These are phyloP conservation scores for Lithophane semibrunnea DNA, from an alignment of 2,888 invertebrate genomes.

Conservation along the genomic window DNA sequence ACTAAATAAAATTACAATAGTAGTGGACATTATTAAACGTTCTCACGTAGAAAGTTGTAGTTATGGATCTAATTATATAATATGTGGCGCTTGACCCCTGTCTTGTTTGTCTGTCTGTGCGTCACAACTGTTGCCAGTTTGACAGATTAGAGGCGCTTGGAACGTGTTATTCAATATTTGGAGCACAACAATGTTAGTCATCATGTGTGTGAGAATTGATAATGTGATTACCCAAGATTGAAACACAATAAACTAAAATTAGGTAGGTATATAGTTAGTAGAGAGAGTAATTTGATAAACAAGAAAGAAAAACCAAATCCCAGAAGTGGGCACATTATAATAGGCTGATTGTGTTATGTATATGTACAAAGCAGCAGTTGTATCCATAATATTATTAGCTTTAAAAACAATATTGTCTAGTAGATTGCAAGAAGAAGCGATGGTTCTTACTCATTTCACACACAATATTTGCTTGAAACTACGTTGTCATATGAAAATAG, in stretches of 20 bases:
- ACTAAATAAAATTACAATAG: slow-evolving; percentile 16
- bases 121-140: slow-evolving; percentile 63
- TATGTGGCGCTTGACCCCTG: slow-evolving; percentile 71
- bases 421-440: not conserved
- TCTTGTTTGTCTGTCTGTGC: slow-evolving; percentile 65
- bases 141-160: slow-evolving; percentile 52
- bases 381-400: not conserved
- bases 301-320: not conserved
- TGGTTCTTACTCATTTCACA: too few relatives aligned
- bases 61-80: slow-evolving; percentile 74
- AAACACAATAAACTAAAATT: too few relatives aligned
- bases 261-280: too few relatives aligned
- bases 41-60: slow-evolving; percentile 65
- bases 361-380: not conserved
- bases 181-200: not conserved
- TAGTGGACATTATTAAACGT: slow-evolving; percentile 61
- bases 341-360: too few relatives aligned
- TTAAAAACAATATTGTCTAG: not conserved
- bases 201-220: not conserved
- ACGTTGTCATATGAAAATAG: not conserved
- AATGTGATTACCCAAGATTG: not conserved
- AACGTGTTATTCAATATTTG: slow-evolving; percentile 28
- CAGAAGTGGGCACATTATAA: too few relatives aligned
- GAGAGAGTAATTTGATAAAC: not conserved
- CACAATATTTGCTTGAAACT: not conserved